Base-by-base conservation (phyloP, 2,113 vertebrate genomes). In the Leptobrachium leishanense region DNA sequence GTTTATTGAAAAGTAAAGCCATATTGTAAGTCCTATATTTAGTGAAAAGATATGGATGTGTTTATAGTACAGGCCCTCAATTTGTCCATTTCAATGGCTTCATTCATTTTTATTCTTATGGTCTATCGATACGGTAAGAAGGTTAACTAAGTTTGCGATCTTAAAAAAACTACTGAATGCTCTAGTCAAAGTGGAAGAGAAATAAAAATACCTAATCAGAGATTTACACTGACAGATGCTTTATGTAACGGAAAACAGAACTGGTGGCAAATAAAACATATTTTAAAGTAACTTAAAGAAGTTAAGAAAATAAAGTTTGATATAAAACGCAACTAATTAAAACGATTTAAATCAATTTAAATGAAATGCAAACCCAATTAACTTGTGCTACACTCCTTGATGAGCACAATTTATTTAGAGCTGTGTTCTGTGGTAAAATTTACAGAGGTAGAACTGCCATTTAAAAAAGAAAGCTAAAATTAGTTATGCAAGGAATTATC, bases 171-270 rank as follows among this genome's bases (percentile, higher is more conserved):
- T 79, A 65, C 59, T 65, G 68, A 72, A 78, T 72, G 69, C 72
- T 79, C 69, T 59, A 72, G 76, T 8, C 76, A 40, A 15, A 79
- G 65, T 64, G 44, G 59, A 79, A 79, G 43, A 44, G 72, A 79
- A 79, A 72, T 79, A 65, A 79, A 79, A 79, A 65, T 65, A 65
- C 57, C 69, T 72, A 72, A 79, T 72, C 70, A 79, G 76, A 79
- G 13, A 31, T 6, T 72, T 10, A 72, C 57, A 65, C 41, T 72
- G 76, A 66, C 57, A 79, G 53, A 59, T 70, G 10, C 54, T 41
- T 46, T 77, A 63, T 43, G 2, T 77, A 43, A 31, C 76, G 13
- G 12, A 70, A 77, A 62, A 62, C 67, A 70, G 54, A 20, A 70
- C 57, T 77, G 76, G 42, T 77, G 54, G 67, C 54, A 77, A 70